Conservation (phyloP, 2,888 invertebrate species). For the Cephus runcator region DNA sequence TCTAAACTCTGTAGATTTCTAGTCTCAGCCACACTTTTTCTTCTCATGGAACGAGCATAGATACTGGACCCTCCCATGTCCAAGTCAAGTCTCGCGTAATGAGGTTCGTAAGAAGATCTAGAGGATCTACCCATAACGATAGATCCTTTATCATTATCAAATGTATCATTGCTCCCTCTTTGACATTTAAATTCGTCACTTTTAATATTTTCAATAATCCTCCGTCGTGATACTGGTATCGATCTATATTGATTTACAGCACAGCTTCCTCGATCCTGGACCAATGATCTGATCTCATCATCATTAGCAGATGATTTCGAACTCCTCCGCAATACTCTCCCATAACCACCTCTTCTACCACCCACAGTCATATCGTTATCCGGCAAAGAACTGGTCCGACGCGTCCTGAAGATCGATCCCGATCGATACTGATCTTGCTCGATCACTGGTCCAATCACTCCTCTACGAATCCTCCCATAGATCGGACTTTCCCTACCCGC, state of each 20-base stretch:
- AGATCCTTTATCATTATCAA: not conserved
- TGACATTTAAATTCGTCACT: not conserved
- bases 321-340: constrained; percentile 35
- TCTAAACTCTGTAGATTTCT: not conserved
- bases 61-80: not conserved
- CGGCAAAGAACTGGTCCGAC: constrained; percentile 33
- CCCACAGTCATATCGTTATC: constrained; percentile 31
- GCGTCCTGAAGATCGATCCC: constrained; percentile 15
- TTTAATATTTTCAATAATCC: constrained; percentile 52
- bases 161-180: not conserved
- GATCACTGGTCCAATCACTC: constrained; percentile 34
- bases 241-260: not conserved
- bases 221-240: constrained; percentile 51
- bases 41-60: not conserved
- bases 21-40: not conserved
- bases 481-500: constrained; percentile 52
- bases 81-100: not conserved
- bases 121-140: not conserved
- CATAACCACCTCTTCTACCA: constrained; percentile 32
- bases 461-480: constrained; percentile 55
- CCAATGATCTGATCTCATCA: not conserved
- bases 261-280: not conserved
- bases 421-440: constrained; percentile 10
- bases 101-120: not conserved
- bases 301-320: constrained; percentile 16